Base-by-base conservation (phyloP, 2,113 vertebrate species). In the Petrocephalus microphthalmus region DNA sequence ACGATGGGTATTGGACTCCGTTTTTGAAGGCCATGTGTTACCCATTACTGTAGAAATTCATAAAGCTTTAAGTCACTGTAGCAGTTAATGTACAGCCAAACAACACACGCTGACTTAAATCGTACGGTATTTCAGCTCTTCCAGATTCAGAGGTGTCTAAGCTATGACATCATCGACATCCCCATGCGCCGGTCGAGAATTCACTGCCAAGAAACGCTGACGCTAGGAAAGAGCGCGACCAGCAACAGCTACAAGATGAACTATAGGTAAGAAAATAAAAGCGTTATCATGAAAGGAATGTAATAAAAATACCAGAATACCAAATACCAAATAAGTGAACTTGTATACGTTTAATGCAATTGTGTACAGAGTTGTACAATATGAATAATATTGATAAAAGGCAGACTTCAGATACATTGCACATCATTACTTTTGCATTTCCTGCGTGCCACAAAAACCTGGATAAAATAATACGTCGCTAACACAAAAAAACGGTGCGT, bases 41-140 rank as follows among this genome's bases (percentile, higher is more conserved):
- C 71, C 25, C 0, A 67, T 49, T 64, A 94, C 95, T 95, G 95
- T 93, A 93, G 94, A 96, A 95, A 96, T 94, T 94, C 96, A 93
- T 96, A 95, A 94, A 96, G 97, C 97, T 96, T 94, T 92, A 96
- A 94, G 96, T 97, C 92, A 94, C 95, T 96, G 96, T 92, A 94
- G 91, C 94, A 94, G 94, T 91, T 94, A 96, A 93, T 89, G 87
- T 93, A 90, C 94, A 95, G 94, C 95, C 95, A 95, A 97, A 97
- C 96, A 97, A 97, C 96, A 96, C 94, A 95, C 97, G 97, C 97
- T 96, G 96, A 97, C 96, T 95, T 96, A 96, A 95, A 94, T 95
- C 96, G 96, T 96, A 93, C 81, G 42, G 20, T 78, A 42, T 78
- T 37, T 86, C 83, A 22, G 82, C 82, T 71, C 13, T 51, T 52